Conservation (phyloP, 2,888 invertebrate species). For the Melikaiella ostensackeni region DNA sequence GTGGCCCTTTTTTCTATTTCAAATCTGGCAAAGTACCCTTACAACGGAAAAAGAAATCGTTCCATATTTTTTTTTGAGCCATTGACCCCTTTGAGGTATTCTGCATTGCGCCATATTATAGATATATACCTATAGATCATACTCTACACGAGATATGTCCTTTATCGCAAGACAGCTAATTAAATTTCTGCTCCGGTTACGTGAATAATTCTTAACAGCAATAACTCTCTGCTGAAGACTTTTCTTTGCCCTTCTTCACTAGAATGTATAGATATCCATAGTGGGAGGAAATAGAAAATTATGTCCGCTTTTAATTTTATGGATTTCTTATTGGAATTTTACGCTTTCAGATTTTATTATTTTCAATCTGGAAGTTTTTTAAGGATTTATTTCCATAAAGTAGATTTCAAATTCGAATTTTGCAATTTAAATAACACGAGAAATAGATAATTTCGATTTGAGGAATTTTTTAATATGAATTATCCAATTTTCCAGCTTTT, state of each 20-base stretch:
- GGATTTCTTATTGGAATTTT: no score
- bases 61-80: slow-evolving; percentile 26
- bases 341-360: no score
- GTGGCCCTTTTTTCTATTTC: background rate
- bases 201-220: background rate
- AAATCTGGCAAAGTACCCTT: slow-evolving; percentile 12
- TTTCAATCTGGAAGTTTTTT: no score
- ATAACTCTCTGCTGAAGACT: background rate
- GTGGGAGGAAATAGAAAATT: no score
- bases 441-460: no score
- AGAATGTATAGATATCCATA: no score
- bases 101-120: slow-evolving; percentile 34
- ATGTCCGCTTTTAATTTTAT: no score
- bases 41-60: slow-evolving; percentile 13
- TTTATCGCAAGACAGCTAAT: slow-evolving; percentile 8
- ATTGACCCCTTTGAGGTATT: slow-evolving; percentile 15
- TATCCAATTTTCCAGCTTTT: no score
- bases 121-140: background rate
- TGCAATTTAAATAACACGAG: no score
- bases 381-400: no score
- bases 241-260: background rate
- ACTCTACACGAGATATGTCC: background rate
- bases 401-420: no score
- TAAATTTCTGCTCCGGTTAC: background rate
- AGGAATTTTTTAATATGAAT: no score